Base-by-base conservation (phyloP, 1,140 invertebrate genomes). In the Antheraea pernyi region DNA sequence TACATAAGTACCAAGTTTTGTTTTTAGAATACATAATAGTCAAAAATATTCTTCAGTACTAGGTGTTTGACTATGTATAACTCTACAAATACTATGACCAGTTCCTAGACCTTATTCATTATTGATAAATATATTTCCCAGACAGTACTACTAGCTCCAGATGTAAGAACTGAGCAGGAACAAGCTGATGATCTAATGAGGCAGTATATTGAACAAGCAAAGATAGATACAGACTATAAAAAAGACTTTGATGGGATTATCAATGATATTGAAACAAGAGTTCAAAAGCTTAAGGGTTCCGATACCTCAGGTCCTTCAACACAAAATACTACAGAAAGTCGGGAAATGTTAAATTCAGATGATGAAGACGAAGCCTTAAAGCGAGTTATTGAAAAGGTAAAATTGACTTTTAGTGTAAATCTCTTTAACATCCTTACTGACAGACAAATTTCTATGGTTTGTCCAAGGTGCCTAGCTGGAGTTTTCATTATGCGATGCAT, bases 171-270 rank as follows among this genome's bases (percentile, higher is more conserved):
- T 68, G 94, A 95, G 75, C 92, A 95, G 74, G 93, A 95, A 74
- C 95, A 95, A 88, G 92, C 91, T 19, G 92, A 95, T 79, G 94
- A 95, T 76, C 79, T 96, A 18, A 70, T 96, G 16, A 93, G 93
- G 62, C 93, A 95, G 72, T 95, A 94, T 74, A 74, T 94, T 69
- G 92, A 91, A 19, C 94, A 95, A 85, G 79, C 91, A 7, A 86
- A 91, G 65, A 93, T 95, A 59, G 93, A 94, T 72, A 72, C 68
- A 7, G 83, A 86, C 60, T 91, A 91, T 71, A 80, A 85, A 82
- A 69, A 84, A 68, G 84, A 89, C 67, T 89, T 92, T 73, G 79
- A 91, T 63, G 70, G 78, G 0, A 73, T 86, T 13, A 84, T 93
- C 42, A 83, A 88, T 72, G 84, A 92, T 42, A 93, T 93, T 22